These are phyloP conservation scores for Macquaria ambigua DNA, from an alignment of 2,113 vertebrate genomes.

Conservation along the genomic window DNA sequence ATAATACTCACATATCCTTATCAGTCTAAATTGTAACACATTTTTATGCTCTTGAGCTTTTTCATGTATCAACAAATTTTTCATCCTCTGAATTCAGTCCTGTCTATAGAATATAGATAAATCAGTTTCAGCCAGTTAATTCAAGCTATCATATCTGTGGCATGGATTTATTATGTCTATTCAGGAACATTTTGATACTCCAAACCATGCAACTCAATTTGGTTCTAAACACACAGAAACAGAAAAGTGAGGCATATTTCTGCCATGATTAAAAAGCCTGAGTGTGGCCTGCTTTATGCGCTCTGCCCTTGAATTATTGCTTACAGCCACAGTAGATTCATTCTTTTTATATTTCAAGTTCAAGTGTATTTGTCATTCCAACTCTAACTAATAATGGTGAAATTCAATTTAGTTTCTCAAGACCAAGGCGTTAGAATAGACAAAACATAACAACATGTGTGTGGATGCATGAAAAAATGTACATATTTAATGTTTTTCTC, in stretches of 20 bases:
- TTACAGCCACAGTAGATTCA: neutral
- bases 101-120: no score
- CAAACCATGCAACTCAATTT: neutral
- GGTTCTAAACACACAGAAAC: neutral
- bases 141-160: neutral
- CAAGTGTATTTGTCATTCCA: neutral
- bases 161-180: neutral
- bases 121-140: neutral
- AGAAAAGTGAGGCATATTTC: neutral
- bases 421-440: neutral
- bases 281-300: neutral
- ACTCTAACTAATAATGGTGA: neutral
- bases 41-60: no score
- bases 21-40: no score
- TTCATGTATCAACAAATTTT: no score
- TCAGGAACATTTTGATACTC: neutral
- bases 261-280: neutral
- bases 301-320: neutral
- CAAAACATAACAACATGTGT: neutral
- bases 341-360: neutral
- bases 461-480: neutral
- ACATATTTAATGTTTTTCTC: neutral
- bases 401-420: neutral
- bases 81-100: no score
- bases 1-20: no score